Conservation (phyloP, 2,113 vertebrate genomes). For the Hydropotes inermis region DNA sequence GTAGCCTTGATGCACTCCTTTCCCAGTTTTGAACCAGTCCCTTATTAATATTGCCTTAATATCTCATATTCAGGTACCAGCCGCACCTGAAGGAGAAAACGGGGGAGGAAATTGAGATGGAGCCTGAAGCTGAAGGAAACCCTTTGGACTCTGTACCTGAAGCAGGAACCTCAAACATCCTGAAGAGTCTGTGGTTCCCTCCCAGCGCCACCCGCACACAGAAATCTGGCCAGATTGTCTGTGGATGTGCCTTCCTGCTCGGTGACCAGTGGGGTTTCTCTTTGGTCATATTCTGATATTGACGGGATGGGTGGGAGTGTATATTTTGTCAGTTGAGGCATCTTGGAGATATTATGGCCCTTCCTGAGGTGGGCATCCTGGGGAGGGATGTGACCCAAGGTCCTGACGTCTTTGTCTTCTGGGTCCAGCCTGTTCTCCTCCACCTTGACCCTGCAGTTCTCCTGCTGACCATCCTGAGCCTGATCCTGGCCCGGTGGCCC, state of each 20-base stretch:
- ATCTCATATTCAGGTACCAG: conserved; percentile 85
- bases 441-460: neutral
- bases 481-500: neutral
- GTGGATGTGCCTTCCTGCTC: conserved; percentile 80
- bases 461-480: neutral
- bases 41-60: accelerated
- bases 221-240: conserved; percentile 85
- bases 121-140: conserved; percentile 69
- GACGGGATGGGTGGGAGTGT: accelerated
- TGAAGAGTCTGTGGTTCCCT: conserved; percentile 75
- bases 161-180: conserved; percentile 61
- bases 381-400: too few species aligned
- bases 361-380: accelerated
- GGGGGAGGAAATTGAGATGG: conserved; percentile 79
- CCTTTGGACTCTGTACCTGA: conserved; percentile 43
- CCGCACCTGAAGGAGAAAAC: conserved; percentile 75
- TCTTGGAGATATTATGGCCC: neutral
- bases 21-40: neutral
- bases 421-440: neutral
- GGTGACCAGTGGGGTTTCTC: conserved; percentile 78
- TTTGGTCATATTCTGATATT: neutral
- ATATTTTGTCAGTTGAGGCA: neutral
- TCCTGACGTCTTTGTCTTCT: neutral
- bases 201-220: conserved; percentile 73
- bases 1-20: neutral